phyloP scores from a whole-genome alignment of 2,888 invertebrate species.

The Orchesella flavescens region DNA sequence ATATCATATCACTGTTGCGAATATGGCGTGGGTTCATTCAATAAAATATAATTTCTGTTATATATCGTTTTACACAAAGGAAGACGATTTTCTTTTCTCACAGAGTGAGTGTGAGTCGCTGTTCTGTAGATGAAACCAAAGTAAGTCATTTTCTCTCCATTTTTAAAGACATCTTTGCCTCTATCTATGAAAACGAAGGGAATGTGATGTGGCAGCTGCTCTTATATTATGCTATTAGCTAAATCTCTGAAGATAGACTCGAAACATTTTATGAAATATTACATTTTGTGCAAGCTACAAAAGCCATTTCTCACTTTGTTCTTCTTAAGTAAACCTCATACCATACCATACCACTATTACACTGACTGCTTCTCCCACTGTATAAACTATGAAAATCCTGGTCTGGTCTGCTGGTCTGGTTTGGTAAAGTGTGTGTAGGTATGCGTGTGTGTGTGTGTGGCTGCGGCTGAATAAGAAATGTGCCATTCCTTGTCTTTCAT shows the following conservation, averaged over 20 bases:
- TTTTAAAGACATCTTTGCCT: neutral
- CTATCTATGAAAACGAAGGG: neutral
- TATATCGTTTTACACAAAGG: neutral
- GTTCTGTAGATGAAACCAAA: constrained; percentile 13
- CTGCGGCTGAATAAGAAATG: constrained; percentile 33
- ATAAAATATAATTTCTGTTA: constrained; percentile 35
- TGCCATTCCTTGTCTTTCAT: constrained; percentile 18
- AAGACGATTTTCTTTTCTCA: too few species aligned
- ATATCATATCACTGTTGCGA: neutral
- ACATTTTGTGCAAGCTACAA: constrained; percentile 31
- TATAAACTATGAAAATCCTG: neutral
- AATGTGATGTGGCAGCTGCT: constrained; percentile 33
- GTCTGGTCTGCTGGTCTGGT: too few species aligned
- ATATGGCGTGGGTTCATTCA: constrained; percentile 18
- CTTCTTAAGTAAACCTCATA: neutral
- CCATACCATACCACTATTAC: neutral
- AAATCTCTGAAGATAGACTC: constrained; percentile 53
- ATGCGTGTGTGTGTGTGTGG: neutral
- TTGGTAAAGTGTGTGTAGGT: neutral
- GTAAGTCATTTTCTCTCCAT: neutral
- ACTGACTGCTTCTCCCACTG: neutral
- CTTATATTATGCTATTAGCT: constrained; percentile 41
- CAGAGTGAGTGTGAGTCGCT: neutral
- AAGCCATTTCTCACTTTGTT: constrained; percentile 45
- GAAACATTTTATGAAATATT: constrained; percentile 61